Conservation (phyloP, 2,113 vertebrate genomes). For the Excalfactoria chinensis region DNA sequence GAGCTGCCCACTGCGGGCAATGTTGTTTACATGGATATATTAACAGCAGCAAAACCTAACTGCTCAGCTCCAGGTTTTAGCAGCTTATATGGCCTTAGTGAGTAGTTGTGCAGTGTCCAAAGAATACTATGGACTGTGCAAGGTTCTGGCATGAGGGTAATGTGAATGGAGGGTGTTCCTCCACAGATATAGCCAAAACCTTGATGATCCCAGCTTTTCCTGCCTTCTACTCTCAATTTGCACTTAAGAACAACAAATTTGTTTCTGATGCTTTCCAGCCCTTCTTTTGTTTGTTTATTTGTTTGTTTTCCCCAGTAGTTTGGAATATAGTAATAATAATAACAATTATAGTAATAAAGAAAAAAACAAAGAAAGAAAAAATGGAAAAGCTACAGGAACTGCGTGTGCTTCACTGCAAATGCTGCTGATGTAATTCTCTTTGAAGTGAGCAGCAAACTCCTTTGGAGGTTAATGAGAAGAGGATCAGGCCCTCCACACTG, state of each 20-base stretch:
- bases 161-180: not conserved
- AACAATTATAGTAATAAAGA: too few species aligned
- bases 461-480: slow-evolving; percentile 61
- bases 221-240: not conserved
- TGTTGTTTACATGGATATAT: not conserved
- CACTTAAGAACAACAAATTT: slow-evolving; percentile 1
- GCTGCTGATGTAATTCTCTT: slow-evolving; percentile 45
- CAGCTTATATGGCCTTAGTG: not conserved
- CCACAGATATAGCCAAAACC: not conserved
- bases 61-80: not conserved
- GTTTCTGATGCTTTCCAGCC: not conserved
- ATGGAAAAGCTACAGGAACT: not conserved
- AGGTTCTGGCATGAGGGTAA: fast-evolving
- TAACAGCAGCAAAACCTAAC: not conserved
- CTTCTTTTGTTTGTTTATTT: not conserved
- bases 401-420: slow-evolving; percentile 6
- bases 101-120: not conserved
- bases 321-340: not conserved
- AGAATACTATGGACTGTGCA: not conserved
- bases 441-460: slow-evolving; percentile 42
- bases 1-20: not conserved
- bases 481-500: slow-evolving; percentile 35
- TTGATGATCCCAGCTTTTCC: not conserved
- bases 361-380: not conserved
- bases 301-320: not conserved